Base-by-base conservation (phyloP, 2,888 invertebrate genomes). In the Bhutanitis thaidina region DNA sequence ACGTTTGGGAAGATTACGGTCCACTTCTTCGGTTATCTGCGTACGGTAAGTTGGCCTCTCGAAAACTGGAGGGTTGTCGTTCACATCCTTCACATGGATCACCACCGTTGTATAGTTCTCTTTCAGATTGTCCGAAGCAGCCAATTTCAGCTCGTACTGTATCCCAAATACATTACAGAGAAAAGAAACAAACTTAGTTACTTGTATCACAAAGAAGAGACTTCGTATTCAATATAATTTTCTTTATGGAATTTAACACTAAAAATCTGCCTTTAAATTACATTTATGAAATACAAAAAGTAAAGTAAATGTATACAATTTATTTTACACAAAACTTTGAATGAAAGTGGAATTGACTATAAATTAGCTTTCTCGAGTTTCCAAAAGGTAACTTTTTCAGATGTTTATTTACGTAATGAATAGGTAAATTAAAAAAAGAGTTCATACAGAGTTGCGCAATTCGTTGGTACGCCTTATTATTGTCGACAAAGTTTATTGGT, bases 61-160 rank as follows among this genome's bases (percentile, higher is more conserved):
- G 88, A 99, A 99, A 65, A 97, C 96, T 1, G 98, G 98, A 38
- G 98, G 96, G 91, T 98, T 98, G 91, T 99, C 98, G 88, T 98
- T 98, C 63, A 98, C 97, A 83, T 99, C 98, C 90, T 97, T 98
- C 69, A 98, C 97, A 87, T 97, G 96, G 74, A 98, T 98, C 74
- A 98, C 97, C 62, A 98, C 98, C 35, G 96, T 97, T 37, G 98
- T 98, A 90, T 96, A 96, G 92, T 98, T 98, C 89, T 98, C 98
- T 91, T 97, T 97, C 78, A 97, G 92, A 92, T 98, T 98, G 91
- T 97, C 97, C 58, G 98, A 97, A 48, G 97, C 97, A 54, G 98
- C 97, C 87, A 97, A 91, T 79, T 97, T 95, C 80, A 97, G 92
- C 91, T 98, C 97, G 90, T 97, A 97, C 96, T 97, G 90, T 63